Base-by-base conservation (phyloP, 23 tunicate species). In the Trididemnum clinides region DNA sequence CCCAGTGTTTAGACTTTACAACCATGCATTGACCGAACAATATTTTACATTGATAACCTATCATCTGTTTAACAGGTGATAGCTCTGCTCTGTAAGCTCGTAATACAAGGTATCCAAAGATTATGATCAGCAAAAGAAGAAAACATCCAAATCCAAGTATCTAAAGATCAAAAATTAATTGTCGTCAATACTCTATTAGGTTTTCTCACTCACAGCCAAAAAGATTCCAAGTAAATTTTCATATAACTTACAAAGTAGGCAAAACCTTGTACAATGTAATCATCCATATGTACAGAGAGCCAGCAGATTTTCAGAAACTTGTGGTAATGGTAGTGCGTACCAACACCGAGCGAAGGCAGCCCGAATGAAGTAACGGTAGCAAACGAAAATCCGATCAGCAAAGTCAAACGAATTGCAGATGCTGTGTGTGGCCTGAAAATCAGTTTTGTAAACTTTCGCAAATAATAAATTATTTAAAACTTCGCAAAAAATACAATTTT, bases 231-330 rank as follows among this genome's bases (percentile, higher is more conserved):
- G n/a, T n/a, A n/a, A n/a, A n/a, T n/a, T n/a, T n/a, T 44, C 15
- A 44, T 44, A 44, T 27, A 26, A 57, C 86, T 64, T 64, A 82
- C 86, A 37, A 82, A 82, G 27, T 58, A 82, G 20, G 70, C 59
- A 37, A 85, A 85, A 15, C 58, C 73, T 26, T 50, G 39, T 19
- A 71, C 79, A n/a, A 39, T 62, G 64, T 28, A 44, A 20, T 32
- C 38, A 54, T 85, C 57, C 38, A 73, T 18, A 23, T 23, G 23
- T 20, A 36, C n/a, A 12, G 88, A 74, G 18, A 85, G 2, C 88
- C 88, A 85, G 31, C 88, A 85, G 22, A 85, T 54, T 36, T 85
- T 85, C 5, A 73, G 57, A 59, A 85, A 73, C 37, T 34, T 28
- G 29, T 74, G 20, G 65, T 73, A 85, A 62, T 49, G 71, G 44